phyloP scores from a whole-genome alignment of 2,888 invertebrate species.

The Shargacucullia verbasci region DNA sequence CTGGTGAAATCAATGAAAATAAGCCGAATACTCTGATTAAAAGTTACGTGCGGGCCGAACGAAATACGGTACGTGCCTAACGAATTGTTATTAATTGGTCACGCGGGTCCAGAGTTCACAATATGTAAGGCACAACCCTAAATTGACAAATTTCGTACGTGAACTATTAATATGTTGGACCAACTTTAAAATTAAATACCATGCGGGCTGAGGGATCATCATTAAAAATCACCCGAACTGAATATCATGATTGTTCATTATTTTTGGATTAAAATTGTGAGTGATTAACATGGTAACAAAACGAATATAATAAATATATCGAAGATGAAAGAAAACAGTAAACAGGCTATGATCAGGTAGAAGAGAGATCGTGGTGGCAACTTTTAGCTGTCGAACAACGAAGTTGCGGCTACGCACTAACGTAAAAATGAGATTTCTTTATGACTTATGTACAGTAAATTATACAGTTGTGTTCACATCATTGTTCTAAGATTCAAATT shows the following conservation, averaged over 20 bases:
- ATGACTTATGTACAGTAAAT: too few relatives aligned
- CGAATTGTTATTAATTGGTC: constrained; percentile 59
- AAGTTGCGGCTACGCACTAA: too few relatives aligned
- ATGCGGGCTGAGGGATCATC: constrained; percentile 17
- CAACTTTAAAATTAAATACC: constrained; percentile 55
- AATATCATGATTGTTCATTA: constrained; percentile 48
- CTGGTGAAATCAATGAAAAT: constrained; percentile 49
- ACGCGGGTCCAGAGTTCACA: constrained; percentile 35
- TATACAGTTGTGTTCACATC: too few relatives aligned
- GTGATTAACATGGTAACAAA: constrained; percentile 20
- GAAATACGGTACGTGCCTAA: constrained; percentile 43
- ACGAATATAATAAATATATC: constrained; percentile 15
- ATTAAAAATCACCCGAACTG: constrained; percentile 49
- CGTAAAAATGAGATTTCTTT: too few relatives aligned
- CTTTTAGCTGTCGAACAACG: too few relatives aligned
- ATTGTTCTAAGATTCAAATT: too few relatives aligned
- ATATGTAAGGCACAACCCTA: constrained; percentile 29
- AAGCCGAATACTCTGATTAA: constrained; percentile 60
- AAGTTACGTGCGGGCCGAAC: constrained; percentile 52
- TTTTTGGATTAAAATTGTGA: constrained; percentile 35
- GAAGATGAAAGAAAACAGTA: constrained; percentile 30
- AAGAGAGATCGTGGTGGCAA: too few relatives aligned
- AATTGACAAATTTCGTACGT: constrained; percentile 44
- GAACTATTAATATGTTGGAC: constrained; percentile 39
- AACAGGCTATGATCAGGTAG: constrained; percentile 15